These are phyloP conservation scores for Paragorgia papillata DNA, from an alignment of 92 coral and sea anemone genomes.

Conservation along the genomic window DNA sequence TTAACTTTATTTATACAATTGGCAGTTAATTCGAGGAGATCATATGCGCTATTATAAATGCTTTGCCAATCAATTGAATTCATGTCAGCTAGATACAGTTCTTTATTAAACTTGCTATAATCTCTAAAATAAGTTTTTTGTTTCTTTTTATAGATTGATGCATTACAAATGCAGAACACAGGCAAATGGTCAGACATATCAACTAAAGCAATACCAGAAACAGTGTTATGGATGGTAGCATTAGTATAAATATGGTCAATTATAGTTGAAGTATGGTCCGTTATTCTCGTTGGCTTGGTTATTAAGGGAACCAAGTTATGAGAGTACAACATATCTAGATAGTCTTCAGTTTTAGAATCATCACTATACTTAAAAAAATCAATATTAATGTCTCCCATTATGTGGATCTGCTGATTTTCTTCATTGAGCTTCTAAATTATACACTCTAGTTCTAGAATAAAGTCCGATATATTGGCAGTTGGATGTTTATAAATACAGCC, in stretches of 20 bases:
- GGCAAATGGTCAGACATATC: constrained; percentile 21
- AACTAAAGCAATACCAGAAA: no score
- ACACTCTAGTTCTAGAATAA: constrained; percentile 48
- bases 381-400: constrained; percentile 53
- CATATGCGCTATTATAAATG: constrained; percentile 1
- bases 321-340: constrained; percentile 53
- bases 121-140: background rate
- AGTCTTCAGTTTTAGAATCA: constrained; percentile 51
- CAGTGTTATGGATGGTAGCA: no score
- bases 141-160: background rate
- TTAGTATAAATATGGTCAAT: no score
- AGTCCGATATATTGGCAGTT: constrained; percentile 46
- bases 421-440: constrained; percentile 31
- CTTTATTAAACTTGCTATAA: constrained; percentile 34
- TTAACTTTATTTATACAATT: constrained; percentile 19
- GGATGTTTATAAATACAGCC: constrained; percentile 70
- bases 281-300: constrained; percentile 66
- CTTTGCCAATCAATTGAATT: constrained; percentile 5
- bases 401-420: constrained; percentile 40
- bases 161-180: constrained; percentile 25
- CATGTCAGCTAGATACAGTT: constrained; percentile 17
- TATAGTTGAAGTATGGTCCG: no score
- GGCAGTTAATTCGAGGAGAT: constrained; percentile 3
- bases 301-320: constrained; percentile 57
- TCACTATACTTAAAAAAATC: constrained; percentile 44